Evolutionary conservation across 1,140 invertebrate species (phyloP).

Genomic region (Pseudachorutes palmiensis): DNA sequence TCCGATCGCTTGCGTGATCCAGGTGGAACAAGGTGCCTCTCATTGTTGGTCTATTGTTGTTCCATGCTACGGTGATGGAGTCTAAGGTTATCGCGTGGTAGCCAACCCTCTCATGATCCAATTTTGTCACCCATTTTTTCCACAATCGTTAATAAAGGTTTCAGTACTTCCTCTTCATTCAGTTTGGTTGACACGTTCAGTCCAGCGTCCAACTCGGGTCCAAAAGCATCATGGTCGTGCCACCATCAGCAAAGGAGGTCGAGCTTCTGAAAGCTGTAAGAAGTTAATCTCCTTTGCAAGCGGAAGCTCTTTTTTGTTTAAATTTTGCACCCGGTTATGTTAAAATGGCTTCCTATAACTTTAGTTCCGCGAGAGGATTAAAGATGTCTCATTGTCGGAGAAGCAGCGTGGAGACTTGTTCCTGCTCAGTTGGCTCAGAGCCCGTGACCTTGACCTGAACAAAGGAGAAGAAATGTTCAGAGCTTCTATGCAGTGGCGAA

Average conservation of each 20-base stretch:
- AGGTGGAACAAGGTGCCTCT: neutral
- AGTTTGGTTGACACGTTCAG: too few relatives aligned
- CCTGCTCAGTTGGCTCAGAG: slow-evolving; percentile 65
- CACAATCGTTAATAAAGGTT: neutral
- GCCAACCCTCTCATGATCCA: too few relatives aligned
- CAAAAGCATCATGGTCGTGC: neutral
- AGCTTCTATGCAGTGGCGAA: neutral
- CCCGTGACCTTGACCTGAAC: slow-evolving; percentile 27
- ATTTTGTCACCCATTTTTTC: neutral
- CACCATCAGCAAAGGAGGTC: slow-evolving; percentile 8
- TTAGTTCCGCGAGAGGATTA: slow-evolving; percentile 22
- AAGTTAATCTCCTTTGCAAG: too few relatives aligned
- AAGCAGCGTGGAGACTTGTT: slow-evolving; percentile 66
- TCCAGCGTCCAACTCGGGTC: too few relatives aligned
- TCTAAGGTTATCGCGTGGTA: too few relatives aligned
- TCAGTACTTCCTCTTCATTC: too few relatives aligned
- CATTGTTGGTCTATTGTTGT: neutral
- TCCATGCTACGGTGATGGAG: neutral
- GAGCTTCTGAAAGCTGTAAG: slow-evolving; percentile 16
- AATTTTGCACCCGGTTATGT: too few relatives aligned
- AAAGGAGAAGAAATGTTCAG: slow-evolving; percentile 29
- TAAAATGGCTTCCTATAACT: neutral
- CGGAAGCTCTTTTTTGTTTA: too few relatives aligned
- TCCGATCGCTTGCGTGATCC: neutral
- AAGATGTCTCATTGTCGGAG: slow-evolving; percentile 10